Conservation (phyloP, 2,888 invertebrate species). For the Xestia xanthographa region DNA sequence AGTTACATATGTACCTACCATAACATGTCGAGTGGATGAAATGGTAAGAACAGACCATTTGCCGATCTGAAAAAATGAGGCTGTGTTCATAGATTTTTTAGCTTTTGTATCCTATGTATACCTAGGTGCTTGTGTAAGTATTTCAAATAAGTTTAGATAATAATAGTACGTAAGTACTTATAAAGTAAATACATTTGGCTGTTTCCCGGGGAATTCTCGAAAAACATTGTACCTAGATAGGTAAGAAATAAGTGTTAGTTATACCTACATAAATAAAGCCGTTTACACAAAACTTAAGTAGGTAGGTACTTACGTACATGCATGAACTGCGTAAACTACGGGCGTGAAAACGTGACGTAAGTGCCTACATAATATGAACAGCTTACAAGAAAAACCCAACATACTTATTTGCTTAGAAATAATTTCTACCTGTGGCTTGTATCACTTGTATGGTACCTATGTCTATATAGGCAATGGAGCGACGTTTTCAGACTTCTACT, state of each 20-base stretch:
- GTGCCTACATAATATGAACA: background rate
- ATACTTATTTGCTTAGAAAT: background rate
- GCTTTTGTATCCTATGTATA: background rate
- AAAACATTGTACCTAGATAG: no score
- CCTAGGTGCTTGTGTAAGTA: background rate
- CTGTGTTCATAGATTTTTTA: slow-evolving; percentile 2
- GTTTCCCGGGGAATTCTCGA: background rate
- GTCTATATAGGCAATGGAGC: background rate
- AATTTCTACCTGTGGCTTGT: background rate
- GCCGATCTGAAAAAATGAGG: background rate
- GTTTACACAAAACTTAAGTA: background rate
- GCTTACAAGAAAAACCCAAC: background rate
- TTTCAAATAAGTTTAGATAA: background rate
- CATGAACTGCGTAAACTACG: background rate
- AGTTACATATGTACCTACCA: background rate
- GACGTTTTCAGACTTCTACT: background rate
- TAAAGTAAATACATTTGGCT: background rate
- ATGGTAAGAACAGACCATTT: background rate
- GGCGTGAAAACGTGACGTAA: background rate
- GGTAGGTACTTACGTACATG: background rate
- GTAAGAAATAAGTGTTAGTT: background rate
- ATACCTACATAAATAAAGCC: background rate
- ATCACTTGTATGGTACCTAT: background rate
- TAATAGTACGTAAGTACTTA: background rate
- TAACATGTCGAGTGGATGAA: no score